Evolutionary conservation across 1,140 invertebrate species (phyloP), one percentile per base, ranked within the genome.

Genomic region (Drosophila lowei): DNA sequence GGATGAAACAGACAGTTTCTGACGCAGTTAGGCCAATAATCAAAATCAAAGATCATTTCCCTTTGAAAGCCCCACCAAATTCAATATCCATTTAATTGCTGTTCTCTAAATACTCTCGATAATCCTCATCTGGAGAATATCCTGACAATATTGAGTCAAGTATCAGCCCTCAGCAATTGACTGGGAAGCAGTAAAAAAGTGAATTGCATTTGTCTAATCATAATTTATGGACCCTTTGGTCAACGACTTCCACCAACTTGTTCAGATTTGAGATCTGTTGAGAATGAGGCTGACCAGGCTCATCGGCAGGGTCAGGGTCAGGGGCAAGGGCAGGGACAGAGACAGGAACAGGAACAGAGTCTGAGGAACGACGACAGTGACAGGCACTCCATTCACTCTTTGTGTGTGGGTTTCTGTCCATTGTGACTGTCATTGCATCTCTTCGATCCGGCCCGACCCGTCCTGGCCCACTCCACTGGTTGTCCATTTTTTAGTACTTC

Each of bases 401-500:
- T 28, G 28, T 28, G 6, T 28, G 28, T 28, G 28, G 6, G 28
- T 9, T 25, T 72, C 28, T 30, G 42, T 28, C 61, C 73, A 70
- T 77, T 81, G 68, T 76, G 53, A 62, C 11, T 76, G 79, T 64
- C 71, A 73, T 57, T 68, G 65, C 65, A 62, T 43, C 49, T 47
- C 44, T 64, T 18, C 13, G 46, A 54, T 50, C 15, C 0, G 4
- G 3, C 23, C 23, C 3, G 4, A 0, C 23, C 23, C 23, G 23
- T 25, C 23, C 23, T 25, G 4, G 23, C 23, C 23, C 23, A 5
- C 23, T 25, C 23, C 42, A 43, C 30, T 16, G 16, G 34, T 30
- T 48, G 34, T 11, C 11, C 16, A 70, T 64, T 74, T 74, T 74
- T 74, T 74, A 65, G 46, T 73, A 79, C 81, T 85, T 75, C 60